Conservation (phyloP, 2,113 vertebrate species). For the Oreamnos americanus region DNA sequence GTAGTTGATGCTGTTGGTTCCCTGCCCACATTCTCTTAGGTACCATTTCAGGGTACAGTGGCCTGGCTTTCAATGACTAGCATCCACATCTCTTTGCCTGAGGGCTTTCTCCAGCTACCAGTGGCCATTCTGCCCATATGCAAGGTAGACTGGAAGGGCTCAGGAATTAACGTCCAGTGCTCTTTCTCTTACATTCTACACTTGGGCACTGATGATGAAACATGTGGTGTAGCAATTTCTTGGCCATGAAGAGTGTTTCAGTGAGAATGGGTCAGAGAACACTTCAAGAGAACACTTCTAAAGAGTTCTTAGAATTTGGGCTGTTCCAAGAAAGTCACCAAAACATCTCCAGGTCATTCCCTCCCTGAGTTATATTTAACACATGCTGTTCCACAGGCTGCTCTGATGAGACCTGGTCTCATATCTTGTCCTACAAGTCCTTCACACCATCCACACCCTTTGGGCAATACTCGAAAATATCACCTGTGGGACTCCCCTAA, state of each 20-base stretch:
- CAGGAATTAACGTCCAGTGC: background rate
- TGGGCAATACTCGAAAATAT: background rate
- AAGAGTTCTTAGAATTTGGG: conserved; percentile 32
- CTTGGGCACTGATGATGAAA: conserved; percentile 37
- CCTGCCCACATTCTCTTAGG: background rate
- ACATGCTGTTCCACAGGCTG: background rate
- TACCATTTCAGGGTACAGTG: background rate
- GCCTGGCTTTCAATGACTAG: background rate
- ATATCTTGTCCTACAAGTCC: background rate
- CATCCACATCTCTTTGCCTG: background rate
- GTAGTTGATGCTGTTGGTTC: background rate
- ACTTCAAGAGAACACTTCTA: background rate
- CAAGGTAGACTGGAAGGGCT: background rate
- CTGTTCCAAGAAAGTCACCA: conserved; percentile 17
- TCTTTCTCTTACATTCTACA: conserved; percentile 49
- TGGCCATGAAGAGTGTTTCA: conserved; percentile 16
- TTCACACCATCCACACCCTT: background rate
- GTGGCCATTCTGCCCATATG: background rate
- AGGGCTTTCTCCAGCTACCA: background rate
- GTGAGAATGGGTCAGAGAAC: conserved; percentile 28
- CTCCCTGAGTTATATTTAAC: background rate
- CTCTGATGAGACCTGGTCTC: background rate
- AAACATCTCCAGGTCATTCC: background rate
- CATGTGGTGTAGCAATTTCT: conserved; percentile 36
- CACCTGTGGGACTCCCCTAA: background rate